Percentiles rank a stretch among this genome's conserved stretches.
Evolutionary conservation across 2,113 vertebrate genomes (phyloP).

Genomic region (Ochotona princeps): DNA sequence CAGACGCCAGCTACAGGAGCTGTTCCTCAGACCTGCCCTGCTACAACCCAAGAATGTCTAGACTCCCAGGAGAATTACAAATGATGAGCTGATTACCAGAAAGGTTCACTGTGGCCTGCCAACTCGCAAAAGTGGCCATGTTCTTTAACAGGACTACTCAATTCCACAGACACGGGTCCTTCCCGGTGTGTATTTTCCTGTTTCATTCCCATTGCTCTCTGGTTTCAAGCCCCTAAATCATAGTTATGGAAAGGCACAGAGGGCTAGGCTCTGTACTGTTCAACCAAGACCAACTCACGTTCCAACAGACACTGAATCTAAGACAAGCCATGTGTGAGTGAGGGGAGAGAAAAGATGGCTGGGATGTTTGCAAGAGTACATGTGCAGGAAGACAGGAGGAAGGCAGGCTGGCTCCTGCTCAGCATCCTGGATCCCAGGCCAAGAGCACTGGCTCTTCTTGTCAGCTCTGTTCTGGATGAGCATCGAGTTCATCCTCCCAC

Average conservation of each 20-base stretch:
- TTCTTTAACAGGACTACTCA: not conserved
- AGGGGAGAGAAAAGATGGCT: not conserved
- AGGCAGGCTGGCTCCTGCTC: not conserved
- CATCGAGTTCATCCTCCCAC: not conserved
- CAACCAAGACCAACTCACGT: conserved; percentile 22
- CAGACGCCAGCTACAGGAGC: not conserved
- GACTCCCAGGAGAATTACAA: not conserved
- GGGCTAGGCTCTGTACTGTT: not conserved
- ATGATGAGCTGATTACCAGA: not conserved
- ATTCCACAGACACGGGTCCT: not conserved
- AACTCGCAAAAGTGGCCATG: not conserved
- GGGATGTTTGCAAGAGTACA: not conserved
- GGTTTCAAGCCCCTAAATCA: not conserved
- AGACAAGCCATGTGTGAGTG: conserved; percentile 38
- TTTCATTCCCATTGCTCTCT: not conserved
- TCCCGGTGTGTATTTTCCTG: not conserved
- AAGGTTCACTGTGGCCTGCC: not conserved
- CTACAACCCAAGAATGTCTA: not conserved
- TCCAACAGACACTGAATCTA: conserved; percentile 56
- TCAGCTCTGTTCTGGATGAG: not conserved
- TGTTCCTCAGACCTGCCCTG: not conserved
- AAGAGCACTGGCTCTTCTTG: not conserved
- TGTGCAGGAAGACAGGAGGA: conserved; percentile 8
- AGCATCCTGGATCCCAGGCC: not conserved
- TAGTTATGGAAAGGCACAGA: not conserved